Evolutionary conservation across 2,113 vertebrate genomes (phyloP).

Genomic region (Anarhynchus alexandrinus): DNA sequence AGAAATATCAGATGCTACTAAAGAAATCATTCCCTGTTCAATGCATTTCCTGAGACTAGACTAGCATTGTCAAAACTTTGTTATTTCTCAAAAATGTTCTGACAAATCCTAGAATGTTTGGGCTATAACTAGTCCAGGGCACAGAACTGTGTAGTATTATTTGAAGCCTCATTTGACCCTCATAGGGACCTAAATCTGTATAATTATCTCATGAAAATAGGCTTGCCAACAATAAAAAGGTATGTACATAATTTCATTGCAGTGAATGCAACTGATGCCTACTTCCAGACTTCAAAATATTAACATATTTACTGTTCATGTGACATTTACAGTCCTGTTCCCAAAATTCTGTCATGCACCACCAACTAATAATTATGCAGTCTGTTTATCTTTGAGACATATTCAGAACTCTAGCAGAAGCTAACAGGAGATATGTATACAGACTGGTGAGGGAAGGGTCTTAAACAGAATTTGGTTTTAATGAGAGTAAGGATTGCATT

Average conservation of each 20-base stretch:
- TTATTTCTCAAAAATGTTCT: neutral
- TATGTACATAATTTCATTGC: neutral
- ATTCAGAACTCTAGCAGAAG: neutral
- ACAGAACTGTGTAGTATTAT: neutral
- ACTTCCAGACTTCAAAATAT: neutral
- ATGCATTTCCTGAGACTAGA: neutral
- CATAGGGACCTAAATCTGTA: neutral
- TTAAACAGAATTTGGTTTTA: neutral
- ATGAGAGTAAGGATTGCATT: neutral
- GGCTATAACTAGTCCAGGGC: neutral
- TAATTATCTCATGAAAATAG: neutral
- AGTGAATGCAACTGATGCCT: neutral
- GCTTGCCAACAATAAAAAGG: neutral
- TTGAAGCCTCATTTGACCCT: neutral
- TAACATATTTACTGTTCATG: neutral
- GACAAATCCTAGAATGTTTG: neutral
- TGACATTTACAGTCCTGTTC: neutral
- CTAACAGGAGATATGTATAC: neutral
- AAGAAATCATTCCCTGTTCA: neutral
- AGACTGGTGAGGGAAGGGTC: neutral
- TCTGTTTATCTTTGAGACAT: slow-evolving; percentile 36
- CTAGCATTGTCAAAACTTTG: neutral
- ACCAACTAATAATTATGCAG: slow-evolving; percentile 44
- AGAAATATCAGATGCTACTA: neutral
- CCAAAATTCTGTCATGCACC: slow-evolving; percentile 32